Evolutionary conservation across 1,140 invertebrate species (phyloP).

Genomic region (Polypedilum pembai): DNA sequence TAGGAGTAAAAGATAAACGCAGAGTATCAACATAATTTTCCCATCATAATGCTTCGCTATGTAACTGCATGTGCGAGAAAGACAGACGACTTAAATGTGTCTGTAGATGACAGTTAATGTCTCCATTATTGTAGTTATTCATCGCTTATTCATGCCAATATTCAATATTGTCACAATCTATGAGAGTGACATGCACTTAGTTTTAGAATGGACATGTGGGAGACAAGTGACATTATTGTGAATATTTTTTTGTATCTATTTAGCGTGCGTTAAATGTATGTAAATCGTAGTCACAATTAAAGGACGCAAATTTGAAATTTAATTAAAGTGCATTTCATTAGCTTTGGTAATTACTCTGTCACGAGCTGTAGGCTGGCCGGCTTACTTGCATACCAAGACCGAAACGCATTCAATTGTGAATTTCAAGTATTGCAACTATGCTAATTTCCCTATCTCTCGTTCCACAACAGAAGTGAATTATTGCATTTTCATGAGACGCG

Average conservation of each 20-base stretch:
- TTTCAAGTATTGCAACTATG: constrained; percentile 11
- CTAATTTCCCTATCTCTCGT: background rate
- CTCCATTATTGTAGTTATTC: background rate
- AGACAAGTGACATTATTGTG: background rate
- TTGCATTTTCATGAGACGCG: constrained; percentile 8
- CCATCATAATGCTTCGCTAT: too few species aligned
- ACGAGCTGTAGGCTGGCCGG: background rate
- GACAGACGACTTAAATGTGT: background rate
- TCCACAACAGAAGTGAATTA: background rate
- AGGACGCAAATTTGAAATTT: background rate
- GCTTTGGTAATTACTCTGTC: background rate
- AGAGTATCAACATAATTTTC: constrained; percentile 1
- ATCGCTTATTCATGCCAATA: constrained; percentile 7
- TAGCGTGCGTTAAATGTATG: background rate
- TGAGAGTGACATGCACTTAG: background rate
- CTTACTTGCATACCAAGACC: background rate
- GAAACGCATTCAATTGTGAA: background rate
- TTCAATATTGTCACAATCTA: background rate
- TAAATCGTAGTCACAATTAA: constrained; percentile 14
- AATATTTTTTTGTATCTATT: too few species aligned
- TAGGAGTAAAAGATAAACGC: background rate
- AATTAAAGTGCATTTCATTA: background rate
- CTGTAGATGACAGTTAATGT: background rate
- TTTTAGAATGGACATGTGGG: background rate
- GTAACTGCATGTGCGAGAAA: background rate